Evolutionary conservation across 2,888 invertebrate genomes (phyloP), one percentile per base, ranked within the genome.

Genomic region (Archips crataeganus): DNA sequence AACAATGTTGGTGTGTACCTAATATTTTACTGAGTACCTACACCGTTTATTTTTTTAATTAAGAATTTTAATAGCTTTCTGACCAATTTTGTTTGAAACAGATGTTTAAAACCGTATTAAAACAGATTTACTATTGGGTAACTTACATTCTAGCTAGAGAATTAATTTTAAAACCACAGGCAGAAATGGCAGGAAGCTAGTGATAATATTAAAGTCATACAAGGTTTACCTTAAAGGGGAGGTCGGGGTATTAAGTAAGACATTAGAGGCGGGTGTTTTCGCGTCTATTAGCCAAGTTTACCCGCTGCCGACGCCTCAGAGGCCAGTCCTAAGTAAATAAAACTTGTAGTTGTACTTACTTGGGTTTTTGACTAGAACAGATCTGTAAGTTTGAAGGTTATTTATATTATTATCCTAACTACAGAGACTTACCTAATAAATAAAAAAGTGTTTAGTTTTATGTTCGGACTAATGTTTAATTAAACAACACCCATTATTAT

Each of bases 301-400:
- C 39, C 62, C 45, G 60, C 51, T 60, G 65, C 39, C 34, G 57
- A 36, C 72, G 45, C 57, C 67, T 63, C 67, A 47, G 72, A 67
- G 72, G 61, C 62, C 67, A 62, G 72, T 47, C 72, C 66, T 72
- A 63, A 72, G 72, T 68, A 72, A 72, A 72, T 62, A 54, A 71
- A 71, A 66, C 45, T 71, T 45, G 42, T 34, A 67, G 66, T 67
- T 61, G 61, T 63, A 57, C 47, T 54, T 64, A 49, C 42, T 57
- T 10, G 54, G 54, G 32, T 57, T 57, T 57, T 57, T 32, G 11
- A 57, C 23, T 32, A 32, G 11, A 5, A 15, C 49, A n/a, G 23
- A 57, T 57, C 32, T 57, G 23, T 10, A 57, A 57, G 57, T 57
- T 57, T 57, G 11, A 32, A 32, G 11, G 5, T 54, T 5, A 54